These are phyloP conservation scores for Anolis carolinensis DNA, from an alignment of 2,113 vertebrate species.

Conservation along the genomic window DNA sequence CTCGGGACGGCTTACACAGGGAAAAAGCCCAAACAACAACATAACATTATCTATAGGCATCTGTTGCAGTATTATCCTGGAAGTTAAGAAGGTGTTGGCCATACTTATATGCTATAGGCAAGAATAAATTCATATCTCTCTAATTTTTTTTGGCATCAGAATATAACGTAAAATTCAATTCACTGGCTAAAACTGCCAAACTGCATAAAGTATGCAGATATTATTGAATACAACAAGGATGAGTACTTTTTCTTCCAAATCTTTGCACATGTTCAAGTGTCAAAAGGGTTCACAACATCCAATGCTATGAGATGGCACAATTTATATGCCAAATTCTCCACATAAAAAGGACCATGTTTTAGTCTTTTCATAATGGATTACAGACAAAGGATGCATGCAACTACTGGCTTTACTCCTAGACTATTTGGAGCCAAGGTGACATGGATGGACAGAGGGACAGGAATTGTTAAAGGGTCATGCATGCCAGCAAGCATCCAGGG, in stretches of 20 bases:
- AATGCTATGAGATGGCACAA: neutral
- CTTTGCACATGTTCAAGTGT: neutral
- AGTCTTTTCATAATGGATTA: slow-evolving; percentile 1
- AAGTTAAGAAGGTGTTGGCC: neutral
- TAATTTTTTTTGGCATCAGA: neutral
- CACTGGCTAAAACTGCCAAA: neutral
- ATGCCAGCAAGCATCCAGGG: slow-evolving; percentile 77
- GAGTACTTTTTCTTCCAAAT: neutral
- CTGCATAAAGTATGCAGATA: neutral
- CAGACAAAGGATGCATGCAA: slow-evolving; percentile 35
- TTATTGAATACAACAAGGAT: neutral
- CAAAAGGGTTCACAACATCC: neutral
- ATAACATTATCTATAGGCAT: too few species aligned
- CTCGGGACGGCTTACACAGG: too few species aligned
- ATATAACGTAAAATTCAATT: neutral
- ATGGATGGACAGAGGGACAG: slow-evolving; percentile 68
- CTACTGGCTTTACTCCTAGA: slow-evolving; percentile 63
- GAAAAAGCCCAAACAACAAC: too few species aligned
- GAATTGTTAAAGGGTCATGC: slow-evolving; percentile 74
- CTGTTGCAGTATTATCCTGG: neutral
- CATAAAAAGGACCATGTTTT: slow-evolving; percentile 10
- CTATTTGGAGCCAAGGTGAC: slow-evolving; percentile 76
- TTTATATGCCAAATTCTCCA: neutral
- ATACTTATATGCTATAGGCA: neutral
- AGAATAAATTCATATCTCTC: neutral